Conservation (phyloP, 2,113 vertebrate genomes). For the Acanthisitta chloris region DNA sequence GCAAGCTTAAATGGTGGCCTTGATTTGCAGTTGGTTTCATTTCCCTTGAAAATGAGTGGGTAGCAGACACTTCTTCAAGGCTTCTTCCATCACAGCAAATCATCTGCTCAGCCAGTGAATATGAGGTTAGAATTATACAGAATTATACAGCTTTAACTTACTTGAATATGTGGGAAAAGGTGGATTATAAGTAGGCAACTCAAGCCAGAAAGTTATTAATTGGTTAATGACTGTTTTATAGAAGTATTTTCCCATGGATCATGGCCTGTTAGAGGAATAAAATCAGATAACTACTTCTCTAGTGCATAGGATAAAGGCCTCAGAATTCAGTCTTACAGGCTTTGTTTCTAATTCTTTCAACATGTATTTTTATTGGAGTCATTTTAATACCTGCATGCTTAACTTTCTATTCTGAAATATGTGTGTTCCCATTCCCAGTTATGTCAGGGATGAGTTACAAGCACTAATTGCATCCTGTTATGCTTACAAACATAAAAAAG, state of each 20-base stretch:
- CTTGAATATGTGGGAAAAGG: conserved; percentile 32
- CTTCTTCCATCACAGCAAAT: conserved; percentile 5
- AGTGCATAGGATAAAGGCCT: not conserved
- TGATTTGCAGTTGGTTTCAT: conserved; percentile 39
- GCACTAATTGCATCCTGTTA: not conserved
- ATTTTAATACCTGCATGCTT: not conserved
- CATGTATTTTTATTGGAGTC: not conserved
- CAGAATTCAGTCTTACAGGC: not conserved
- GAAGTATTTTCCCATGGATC: conserved; percentile 49
- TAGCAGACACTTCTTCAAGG: conserved; percentile 19
- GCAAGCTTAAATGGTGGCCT: not conserved
- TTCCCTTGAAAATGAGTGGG: conserved; percentile 55
- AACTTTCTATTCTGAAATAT: not conserved
- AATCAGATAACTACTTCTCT: not conserved
- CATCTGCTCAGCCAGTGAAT: not conserved
- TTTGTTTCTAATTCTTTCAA: not conserved
- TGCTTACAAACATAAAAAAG: not conserved
- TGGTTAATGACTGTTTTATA: conserved; percentile 52
- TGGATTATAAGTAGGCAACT: not conserved
- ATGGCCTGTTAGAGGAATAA: not conserved
- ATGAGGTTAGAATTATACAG: conserved; percentile 10
- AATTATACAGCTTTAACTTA: not conserved
- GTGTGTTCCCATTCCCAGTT: not conserved
- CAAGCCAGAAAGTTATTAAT: conserved; percentile 46
- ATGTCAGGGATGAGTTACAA: not conserved